Percentiles rank a stretch among this genome's conserved stretches.
These are phyloP conservation scores for Tachyglossus aculeatus DNA, from an alignment of 2,797 vertebrate genomes.

Conservation along the genomic window DNA sequence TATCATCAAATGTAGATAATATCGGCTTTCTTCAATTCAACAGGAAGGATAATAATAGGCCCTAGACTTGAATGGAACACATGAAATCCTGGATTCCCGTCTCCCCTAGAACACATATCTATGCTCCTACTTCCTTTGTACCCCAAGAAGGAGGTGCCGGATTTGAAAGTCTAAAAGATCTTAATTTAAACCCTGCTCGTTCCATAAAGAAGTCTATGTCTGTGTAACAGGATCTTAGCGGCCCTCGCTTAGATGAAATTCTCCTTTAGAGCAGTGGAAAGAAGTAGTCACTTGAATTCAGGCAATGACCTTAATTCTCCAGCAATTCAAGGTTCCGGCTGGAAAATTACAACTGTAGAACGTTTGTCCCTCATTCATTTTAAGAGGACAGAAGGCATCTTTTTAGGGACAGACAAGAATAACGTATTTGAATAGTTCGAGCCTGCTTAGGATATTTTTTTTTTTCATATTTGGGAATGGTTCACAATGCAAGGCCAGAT, in stretches of 20 bases:
- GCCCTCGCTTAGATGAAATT: not conserved
- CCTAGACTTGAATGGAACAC: not conserved
- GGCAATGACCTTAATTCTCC: slow-evolving; percentile 23
- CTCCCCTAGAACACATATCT: not conserved
- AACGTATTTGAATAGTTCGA: not conserved
- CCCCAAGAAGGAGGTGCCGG: not conserved
- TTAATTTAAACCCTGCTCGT: not conserved
- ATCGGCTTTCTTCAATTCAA: not conserved
- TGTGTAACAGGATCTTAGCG: not conserved
- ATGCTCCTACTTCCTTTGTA: not conserved
- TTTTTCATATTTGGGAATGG: not conserved
- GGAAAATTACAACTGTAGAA: slow-evolving; percentile 32
- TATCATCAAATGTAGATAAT: not conserved
- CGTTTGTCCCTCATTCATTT: not conserved
- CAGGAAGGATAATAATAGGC: not conserved
- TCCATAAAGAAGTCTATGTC: not conserved
- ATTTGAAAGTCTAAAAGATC: not conserved
- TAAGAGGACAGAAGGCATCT: slow-evolving; percentile 9
- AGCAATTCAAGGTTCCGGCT: slow-evolving; percentile 11
- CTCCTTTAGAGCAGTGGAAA: slow-evolving; percentile 13
- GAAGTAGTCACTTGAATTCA: slow-evolving; percentile 15
- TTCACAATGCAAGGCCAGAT: slow-evolving; percentile 18
- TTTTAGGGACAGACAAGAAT: slow-evolving; percentile 19
- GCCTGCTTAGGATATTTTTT: not conserved
- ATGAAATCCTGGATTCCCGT: not conserved